Evolutionary conservation across 2,888 invertebrate species (phyloP).

Genomic region (Criorhina ranunculi): DNA sequence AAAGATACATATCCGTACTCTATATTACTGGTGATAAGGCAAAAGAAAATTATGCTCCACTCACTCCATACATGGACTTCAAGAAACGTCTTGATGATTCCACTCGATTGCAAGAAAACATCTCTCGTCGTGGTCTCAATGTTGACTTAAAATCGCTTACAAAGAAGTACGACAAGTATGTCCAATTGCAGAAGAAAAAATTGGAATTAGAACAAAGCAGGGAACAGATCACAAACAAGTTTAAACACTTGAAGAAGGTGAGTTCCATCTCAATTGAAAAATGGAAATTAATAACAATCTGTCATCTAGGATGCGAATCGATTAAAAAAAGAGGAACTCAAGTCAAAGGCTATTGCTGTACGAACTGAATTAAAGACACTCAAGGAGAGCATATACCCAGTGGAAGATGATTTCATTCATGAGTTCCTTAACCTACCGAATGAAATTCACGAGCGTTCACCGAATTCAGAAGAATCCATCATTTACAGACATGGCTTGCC

Average conservation of each 20-base stretch:
- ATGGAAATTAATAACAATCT: neutral
- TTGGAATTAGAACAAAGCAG: slow-evolving; percentile 85
- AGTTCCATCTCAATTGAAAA: slow-evolving; percentile 20
- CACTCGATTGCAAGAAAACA: slow-evolving; percentile 85
- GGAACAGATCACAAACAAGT: slow-evolving; percentile 85
- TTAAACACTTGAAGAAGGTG: slow-evolving; percentile 85
- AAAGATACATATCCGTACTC: slow-evolving; percentile 80
- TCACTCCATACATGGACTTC: slow-evolving; percentile 89
- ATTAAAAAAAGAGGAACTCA: slow-evolving; percentile 85
- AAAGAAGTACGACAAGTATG: slow-evolving; percentile 87
- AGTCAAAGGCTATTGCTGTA: slow-evolving; percentile 86
- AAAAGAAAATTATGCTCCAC: slow-evolving; percentile 87
- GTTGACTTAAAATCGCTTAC: slow-evolving; percentile 86
- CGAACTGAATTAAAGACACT: slow-evolving; percentile 88
- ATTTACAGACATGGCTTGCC: slow-evolving; percentile 79
- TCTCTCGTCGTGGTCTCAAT: slow-evolving; percentile 86
- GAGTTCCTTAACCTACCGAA: slow-evolving; percentile 90
- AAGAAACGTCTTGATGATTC: slow-evolving; percentile 86
- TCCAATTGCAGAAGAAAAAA: slow-evolving; percentile 86
- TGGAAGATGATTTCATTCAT: slow-evolving; percentile 89
- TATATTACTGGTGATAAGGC: slow-evolving; percentile 89
- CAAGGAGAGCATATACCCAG: slow-evolving; percentile 88
- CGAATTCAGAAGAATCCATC: slow-evolving; percentile 78
- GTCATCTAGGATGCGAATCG: slow-evolving; percentile 47
- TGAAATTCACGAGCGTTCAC: slow-evolving; percentile 88